Evolutionary conservation across 2,797 vertebrate genomes (phyloP).

Genomic region (Ataeniobius toweri): DNA sequence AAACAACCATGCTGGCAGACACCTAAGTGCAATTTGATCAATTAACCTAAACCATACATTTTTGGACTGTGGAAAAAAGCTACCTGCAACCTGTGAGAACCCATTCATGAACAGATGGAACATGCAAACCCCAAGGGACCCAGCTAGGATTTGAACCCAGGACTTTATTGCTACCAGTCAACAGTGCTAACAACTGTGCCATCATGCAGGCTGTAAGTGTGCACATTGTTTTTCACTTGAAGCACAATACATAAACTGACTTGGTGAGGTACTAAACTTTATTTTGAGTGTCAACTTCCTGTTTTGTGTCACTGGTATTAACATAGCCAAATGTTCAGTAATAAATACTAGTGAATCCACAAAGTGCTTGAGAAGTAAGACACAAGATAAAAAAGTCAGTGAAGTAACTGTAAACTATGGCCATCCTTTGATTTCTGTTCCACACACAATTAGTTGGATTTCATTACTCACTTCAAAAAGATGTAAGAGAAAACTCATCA

Average conservation of each 20-base stretch:
- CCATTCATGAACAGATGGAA: neutral
- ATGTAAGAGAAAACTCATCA: neutral
- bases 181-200: neutral
- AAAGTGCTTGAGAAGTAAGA: neutral
- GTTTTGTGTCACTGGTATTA: neutral
- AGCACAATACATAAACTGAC: neutral
- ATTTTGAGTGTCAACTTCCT: constrained; percentile 1
- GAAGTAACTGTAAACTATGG: neutral
- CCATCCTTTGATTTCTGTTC: too few relatives aligned
- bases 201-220: too few relatives aligned
- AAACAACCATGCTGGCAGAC: neutral
- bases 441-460: neutral
- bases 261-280: neutral
- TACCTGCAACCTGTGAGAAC: neutral
- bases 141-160: neutral
- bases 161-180: neutral
- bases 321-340: constrained; percentile 16
- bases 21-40: neutral
- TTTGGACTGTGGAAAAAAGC: too few relatives aligned
- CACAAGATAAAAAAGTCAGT: neutral
- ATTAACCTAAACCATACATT: neutral
- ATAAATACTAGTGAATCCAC: constrained; percentile 12
- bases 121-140: neutral
- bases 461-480: neutral
- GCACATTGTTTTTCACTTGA: neutral